Conservation (phyloP, 1,140 invertebrate species). For the Batillaria attramentaria region DNA sequence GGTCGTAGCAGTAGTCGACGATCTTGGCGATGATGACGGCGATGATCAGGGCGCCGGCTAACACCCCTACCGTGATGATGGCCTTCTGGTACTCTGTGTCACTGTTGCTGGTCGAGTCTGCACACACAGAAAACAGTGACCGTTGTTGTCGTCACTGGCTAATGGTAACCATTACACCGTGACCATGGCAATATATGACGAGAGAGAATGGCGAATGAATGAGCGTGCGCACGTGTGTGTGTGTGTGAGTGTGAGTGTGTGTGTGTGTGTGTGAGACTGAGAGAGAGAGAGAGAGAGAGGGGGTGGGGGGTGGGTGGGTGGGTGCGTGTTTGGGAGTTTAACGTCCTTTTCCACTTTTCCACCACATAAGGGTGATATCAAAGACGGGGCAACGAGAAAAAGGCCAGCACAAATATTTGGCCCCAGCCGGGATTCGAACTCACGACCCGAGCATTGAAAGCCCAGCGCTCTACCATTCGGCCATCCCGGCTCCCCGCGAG, state of each 20-base stretch:
- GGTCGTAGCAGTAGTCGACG: constrained; percentile 51
- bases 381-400: too few species aligned
- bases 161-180: too few species aligned
- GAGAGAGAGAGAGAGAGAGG: neutral
- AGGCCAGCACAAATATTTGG: too few species aligned
- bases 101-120: neutral
- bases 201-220: neutral
- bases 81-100: constrained; percentile 34
- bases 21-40: constrained; percentile 47
- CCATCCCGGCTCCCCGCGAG: too few species aligned
- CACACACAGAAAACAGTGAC: neutral
- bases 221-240: neutral
- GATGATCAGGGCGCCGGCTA: constrained; percentile 35
- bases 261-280: neutral
- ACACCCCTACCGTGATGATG: constrained; percentile 41
- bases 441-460: too few species aligned
- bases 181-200: neutral
- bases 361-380: too few species aligned
- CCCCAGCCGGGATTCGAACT: too few species aligned
- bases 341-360: too few species aligned
- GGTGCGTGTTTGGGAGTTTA: too few species aligned
- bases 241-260: neutral
- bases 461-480: too few species aligned
- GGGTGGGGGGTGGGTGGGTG: too few species aligned
- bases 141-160: neutral